Evolutionary conservation across 2,113 vertebrate genomes (phyloP).

Genomic region (Dasyprocta punctata): DNA sequence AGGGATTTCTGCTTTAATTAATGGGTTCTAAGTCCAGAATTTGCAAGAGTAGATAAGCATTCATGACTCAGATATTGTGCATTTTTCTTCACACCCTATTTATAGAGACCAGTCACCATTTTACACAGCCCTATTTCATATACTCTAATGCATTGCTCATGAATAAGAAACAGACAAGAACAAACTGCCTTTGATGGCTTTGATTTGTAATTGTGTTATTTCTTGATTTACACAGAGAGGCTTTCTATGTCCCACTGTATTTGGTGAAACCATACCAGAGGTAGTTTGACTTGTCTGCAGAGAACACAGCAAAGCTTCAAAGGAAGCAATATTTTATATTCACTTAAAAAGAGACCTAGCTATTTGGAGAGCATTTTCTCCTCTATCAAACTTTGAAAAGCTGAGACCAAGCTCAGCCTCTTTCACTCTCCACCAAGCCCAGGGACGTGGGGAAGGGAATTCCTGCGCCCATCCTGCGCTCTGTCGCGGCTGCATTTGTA

Average conservation of each 20-base stretch:
- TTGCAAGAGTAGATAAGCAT: background rate
- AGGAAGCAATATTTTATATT: background rate
- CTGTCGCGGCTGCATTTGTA: rapidly evolving
- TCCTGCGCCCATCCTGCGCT: rapidly evolving
- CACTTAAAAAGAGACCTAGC: background rate
- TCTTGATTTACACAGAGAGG: background rate
- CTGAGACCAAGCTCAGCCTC: background rate
- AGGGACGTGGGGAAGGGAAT: too few species aligned
- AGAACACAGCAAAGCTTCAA: background rate
- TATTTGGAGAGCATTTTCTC: background rate
- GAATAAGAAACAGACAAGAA: background rate
- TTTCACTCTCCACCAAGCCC: background rate
- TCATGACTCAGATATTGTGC: background rate
- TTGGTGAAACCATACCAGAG: background rate
- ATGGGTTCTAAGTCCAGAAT: background rate
- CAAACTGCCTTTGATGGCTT: background rate
- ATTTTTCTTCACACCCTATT: background rate
- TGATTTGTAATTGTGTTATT: background rate
- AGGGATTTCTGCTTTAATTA: background rate
- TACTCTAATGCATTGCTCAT: background rate
- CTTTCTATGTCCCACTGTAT: background rate
- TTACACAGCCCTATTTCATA: background rate
- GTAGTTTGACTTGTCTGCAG: background rate
- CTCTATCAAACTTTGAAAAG: background rate
- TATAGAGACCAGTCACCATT: background rate